Conservation (phyloP, 2,797 vertebrate genomes). For the Melanotaenia parkinsoni region DNA sequence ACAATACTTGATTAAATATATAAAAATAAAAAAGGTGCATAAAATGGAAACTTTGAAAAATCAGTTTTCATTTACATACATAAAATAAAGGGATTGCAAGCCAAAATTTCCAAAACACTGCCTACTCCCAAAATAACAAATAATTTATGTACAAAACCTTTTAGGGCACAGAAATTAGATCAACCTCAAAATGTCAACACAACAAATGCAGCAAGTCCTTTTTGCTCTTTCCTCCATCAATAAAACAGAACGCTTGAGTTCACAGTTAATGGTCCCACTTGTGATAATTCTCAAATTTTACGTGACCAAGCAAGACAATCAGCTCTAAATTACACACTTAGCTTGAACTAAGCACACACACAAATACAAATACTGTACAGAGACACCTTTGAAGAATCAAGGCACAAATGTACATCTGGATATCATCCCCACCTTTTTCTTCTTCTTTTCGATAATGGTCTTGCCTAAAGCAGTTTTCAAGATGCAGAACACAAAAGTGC, state of each 20-base stretch:
- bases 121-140: slow-evolving; percentile 15
- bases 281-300: slow-evolving; percentile 57
- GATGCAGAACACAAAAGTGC: slow-evolving; percentile 39
- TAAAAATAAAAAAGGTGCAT: neutral
- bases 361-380: slow-evolving; percentile 8
- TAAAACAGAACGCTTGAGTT: slow-evolving; percentile 56
- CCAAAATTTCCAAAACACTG: slow-evolving; percentile 5
- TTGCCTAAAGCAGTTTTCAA: slow-evolving; percentile 58
- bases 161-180: slow-evolving; percentile 45
- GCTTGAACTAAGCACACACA: slow-evolving; percentile 34
- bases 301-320: slow-evolving; percentile 62
- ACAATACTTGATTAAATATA: slow-evolving; percentile 4
- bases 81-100: slow-evolving; percentile 17
- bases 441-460: slow-evolving; percentile 54
- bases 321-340: slow-evolving; percentile 54
- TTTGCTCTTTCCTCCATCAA: slow-evolving; percentile 44
- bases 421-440: slow-evolving; percentile 73
- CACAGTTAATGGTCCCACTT: slow-evolving; percentile 66
- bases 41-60: neutral
- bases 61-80: neutral
- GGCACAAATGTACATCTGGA: slow-evolving; percentile 77
- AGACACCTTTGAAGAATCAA: slow-evolving; percentile 52
- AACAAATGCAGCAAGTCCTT: slow-evolving; percentile 28
- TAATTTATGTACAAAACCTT: slow-evolving; percentile 26
- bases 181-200: slow-evolving; percentile 42